Base-by-base conservation (phyloP, 2,888 invertebrate genomes). In the Ctenicera cuprea region DNA sequence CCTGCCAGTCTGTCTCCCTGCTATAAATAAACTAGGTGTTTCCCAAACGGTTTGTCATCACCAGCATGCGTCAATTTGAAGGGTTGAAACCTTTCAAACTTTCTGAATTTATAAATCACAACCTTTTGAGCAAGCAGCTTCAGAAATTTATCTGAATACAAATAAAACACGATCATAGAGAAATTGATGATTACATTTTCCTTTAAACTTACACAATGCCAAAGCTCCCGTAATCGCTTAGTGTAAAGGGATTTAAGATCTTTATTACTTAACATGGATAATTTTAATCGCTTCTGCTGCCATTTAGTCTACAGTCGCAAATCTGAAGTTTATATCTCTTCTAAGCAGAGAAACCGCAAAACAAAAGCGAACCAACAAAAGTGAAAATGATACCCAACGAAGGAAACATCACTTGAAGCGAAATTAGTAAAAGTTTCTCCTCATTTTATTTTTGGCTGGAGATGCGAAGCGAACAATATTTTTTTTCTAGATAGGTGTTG, bases 21-120 rank as follows among this genome's bases (percentile, higher is more conserved):
- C 73, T 73, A 73, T 62, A 73, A 73, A 73, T 73, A 73, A 73
- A 73, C 63, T 52, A 61, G 61, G 72, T 73, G 73, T 68, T 73
- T 73, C 73, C 73, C 41, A 43, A 73, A 73, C 62, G 33, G 65
- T 52, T 48, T 65, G 59, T 64, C 71, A 71, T 54, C 71, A 65
- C 2, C 59, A 11, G 18, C 38, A 37, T 38, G 67, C 67, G 67
- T 67, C 57, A 45, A 54, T 57, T 57, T 45, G 18, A 57, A 59
- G 33, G 57, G 43, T 30, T 45, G n/a, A 30, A 26, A 30, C 20
- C 52, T 20, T 33, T 52, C 22, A 18, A 38, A 20, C 22, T 65
- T 38, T 38, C 18, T 9, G 14, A 26, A 33, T 65, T 48, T 48
- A 18, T 48, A 48, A 48, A 48, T 20, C 20, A 20, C 41, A n/a